phyloP scores from a whole-genome alignment of 2,113 vertebrate species.

The Sprattus sprattus region DNA sequence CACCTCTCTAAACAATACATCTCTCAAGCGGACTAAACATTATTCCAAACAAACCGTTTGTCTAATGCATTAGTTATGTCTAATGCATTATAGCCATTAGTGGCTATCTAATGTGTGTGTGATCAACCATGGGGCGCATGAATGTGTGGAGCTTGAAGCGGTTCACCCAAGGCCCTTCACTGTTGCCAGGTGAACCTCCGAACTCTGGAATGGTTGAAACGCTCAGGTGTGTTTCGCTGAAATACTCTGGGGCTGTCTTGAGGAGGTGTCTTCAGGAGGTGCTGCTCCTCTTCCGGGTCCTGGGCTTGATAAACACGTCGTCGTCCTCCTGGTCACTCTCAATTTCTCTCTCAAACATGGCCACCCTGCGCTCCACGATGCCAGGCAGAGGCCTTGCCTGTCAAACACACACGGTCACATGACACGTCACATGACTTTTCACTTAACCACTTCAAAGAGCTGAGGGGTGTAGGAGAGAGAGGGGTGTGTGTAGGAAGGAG shows the following conservation, averaged over 20 bases:
- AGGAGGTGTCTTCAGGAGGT: constrained; percentile 71
- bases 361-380: constrained; percentile 28
- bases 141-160: background rate
- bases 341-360: constrained; percentile 78
- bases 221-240: background rate
- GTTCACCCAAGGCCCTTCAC: background rate
- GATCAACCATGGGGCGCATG: background rate
- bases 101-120: background rate
- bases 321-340: constrained; percentile 90
- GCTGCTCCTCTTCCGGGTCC: constrained; percentile 83
- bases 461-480: no score
- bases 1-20: background rate
- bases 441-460: background rate
- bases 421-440: background rate
- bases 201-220: background rate
- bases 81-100: no score
- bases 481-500: no score
- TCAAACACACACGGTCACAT: constrained; percentile 7
- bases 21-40: background rate
- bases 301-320: constrained; percentile 66
- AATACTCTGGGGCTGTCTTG: background rate
- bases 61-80: no score
- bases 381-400: constrained; percentile 34
- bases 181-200: background rate
- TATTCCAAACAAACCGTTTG: background rate